Evolutionary conservation across 1,140 invertebrate genomes (phyloP), one percentile per base, ranked within the genome.

Genomic region (Rhyacophila brunnea): DNA sequence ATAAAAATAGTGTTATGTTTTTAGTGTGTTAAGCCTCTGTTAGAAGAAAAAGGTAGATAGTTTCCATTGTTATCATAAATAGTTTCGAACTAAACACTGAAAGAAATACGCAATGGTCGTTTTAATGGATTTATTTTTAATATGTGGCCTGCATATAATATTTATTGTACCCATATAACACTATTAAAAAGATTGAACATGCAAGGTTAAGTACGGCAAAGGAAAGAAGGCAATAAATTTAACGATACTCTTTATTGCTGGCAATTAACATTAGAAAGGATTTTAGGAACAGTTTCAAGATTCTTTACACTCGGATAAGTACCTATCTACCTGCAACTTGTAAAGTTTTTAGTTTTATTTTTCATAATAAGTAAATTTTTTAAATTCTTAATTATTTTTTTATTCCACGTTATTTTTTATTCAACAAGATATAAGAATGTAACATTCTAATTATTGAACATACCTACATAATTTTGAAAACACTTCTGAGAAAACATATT

Each of bases 61-160:
- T 28, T 28, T 28, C 23, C 9, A 28, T 28, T 28, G 23, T 28
- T 28, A 40, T 40, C 54, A 48, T 57, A 57, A 57, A 57, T 49
- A 48, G n/a, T 40, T 40, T 40, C 3, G 15, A 40, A 5, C 38
- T 15, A 11, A 40, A 40, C 15, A 13, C 15, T n/a, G 15, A 40
- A 40, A 13, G 38, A 40, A 40, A 40, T 40, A 40, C 45, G 17
- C 46, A 45, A 57, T 57, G 35, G 54, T 42, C 6, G 2, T 57
- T 57, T 57, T 48, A 57, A 49, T 42, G 54, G 54, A 57, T 58
- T 58, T 58, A 50, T 50, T 58, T 58, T 58, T 44, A 51, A 58
- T 58, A 58, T 58, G 55, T 45, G 47, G 55, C 55, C 47, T 58
- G 50, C 11, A 47, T 58, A 47, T 51, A 50, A 51, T 58, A 58